Evolutionary conservation across 1,140 invertebrate species (phyloP), one percentile per base, ranked within the genome.

Genomic region (Wiebesia pumilae): DNA sequence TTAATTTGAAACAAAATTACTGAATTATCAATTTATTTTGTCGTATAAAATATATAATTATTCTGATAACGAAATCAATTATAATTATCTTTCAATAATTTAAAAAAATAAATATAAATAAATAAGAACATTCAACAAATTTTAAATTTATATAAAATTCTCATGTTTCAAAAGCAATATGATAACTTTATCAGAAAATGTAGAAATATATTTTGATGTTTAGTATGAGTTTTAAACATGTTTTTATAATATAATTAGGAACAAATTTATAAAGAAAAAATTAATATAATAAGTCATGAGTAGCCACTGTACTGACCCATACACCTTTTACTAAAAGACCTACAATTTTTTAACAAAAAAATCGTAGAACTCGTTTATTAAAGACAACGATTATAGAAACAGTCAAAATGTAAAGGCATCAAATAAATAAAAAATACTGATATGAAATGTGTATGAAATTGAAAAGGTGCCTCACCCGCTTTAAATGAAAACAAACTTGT

Each of bases 221-320:
- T 19, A 14, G 19, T 54, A 54, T 54, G 19, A 54, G 19, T 54
- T 12, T 54, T 2, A 47, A 47, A 47, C 4, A 47, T 47, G 4
- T 47, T 47, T 47, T 47, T 47, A 14, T 54, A 54, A 90, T 87
- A 81, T n/a, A 38, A n/a, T n/a, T n/a, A n/a, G n/a, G n/a, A n/a
- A n/a, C n/a, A n/a, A 38, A 71, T 67, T 14, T 67, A 30, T 30
- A 67, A 33, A 69, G 67, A n/a, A 69, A 69, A 21, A 71, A 71
- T 4, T 3, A 67, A 30, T 7, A 67, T 67, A 67, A 30, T 67
- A n/a, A 67, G n/a, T 30, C 21, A 71, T 81, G n/a, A 43, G 69
- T 71, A 85, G 80, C 80, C 80, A 91, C 92, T 88, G 91, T 93
- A 85, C 30, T 84, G 80, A 84, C 73, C 75, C 54, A 80, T 84